phyloP scores from a whole-genome alignment of 2,888 invertebrate genomes.

The Agonum fuliginosum region DNA sequence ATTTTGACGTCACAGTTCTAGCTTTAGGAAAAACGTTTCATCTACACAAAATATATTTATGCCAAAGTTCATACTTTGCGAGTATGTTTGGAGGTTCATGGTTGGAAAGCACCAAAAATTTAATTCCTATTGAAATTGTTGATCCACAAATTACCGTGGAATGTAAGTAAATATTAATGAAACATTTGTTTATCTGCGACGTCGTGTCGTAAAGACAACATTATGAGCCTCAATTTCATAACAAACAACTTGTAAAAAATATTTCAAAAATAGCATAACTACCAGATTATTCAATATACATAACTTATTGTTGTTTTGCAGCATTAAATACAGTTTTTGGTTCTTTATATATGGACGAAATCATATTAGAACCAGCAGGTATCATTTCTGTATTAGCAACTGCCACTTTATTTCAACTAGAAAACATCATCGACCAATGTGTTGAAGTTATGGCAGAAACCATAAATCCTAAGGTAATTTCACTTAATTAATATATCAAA shows the following conservation, averaged over 20 bases:
- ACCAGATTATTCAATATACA: too few relatives aligned
- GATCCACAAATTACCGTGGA: slow-evolving; percentile 83
- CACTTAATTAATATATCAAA: neutral
- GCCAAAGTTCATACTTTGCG: slow-evolving; percentile 87
- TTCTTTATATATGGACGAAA: slow-evolving; percentile 85
- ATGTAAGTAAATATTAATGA: too few relatives aligned
- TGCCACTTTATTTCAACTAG: slow-evolving; percentile 84
- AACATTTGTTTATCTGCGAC: too few relatives aligned
- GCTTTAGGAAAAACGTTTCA: slow-evolving; percentile 84
- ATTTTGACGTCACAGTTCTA: slow-evolving; percentile 83
- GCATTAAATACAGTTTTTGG: slow-evolving; percentile 83
- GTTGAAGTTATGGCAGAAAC: slow-evolving; percentile 84
- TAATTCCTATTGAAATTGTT: slow-evolving; percentile 80
- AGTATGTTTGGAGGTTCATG: slow-evolving; percentile 89
- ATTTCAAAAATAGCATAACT: too few relatives aligned
- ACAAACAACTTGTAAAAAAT: too few relatives aligned
- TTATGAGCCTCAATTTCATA: too few relatives aligned
- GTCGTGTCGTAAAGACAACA: too few relatives aligned
- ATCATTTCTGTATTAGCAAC: slow-evolving; percentile 82
- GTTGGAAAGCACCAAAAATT: slow-evolving; percentile 81
- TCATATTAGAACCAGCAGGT: slow-evolving; percentile 80
- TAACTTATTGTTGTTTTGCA: slow-evolving; percentile 69
- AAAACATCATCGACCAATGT: slow-evolving; percentile 84
- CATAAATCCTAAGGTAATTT: slow-evolving; percentile 77
- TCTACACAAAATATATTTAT: slow-evolving; percentile 86